Evolutionary conservation across 64 coral and sea anemone species (phyloP), one percentile per base, ranked within the genome.

Genomic region (Acropora tenuis): DNA sequence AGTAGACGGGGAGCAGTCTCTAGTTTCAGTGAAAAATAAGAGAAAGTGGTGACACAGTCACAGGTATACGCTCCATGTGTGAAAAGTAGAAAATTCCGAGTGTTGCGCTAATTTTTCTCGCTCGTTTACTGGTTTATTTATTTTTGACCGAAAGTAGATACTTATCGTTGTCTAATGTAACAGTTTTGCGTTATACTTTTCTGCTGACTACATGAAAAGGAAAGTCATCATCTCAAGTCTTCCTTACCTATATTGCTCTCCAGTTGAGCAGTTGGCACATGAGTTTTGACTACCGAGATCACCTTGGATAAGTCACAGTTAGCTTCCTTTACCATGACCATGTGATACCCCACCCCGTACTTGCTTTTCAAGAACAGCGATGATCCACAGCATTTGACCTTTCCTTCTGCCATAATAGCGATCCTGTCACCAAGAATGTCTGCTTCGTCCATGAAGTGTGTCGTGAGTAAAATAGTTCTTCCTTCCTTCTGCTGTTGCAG

Each of bases 301-400:
- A 99, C 67, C 65, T 41, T 59, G 1, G 41, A 30, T 61, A 96
- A 87, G 41, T 96, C 75, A 80, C 94, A 99, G 3, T 13, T 50
- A 2, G 88, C 88, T 65, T 82, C 83, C 67, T 96, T 99, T 15
- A 96, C 94, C 75, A 99, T 89, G 9, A 89, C 88, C 88, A 99
- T 94, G 86, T 96, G 97, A 45, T 99, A 99, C 2, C 97, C 97
- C 4, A 99, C 91, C 3, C 97, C 97, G 50, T 96, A 96, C 90
- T 90, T 92, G 94, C 86, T 92, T 59, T 96, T 96, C 20, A 96
- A 79, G 59, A 92, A 96, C 30, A 96, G 9, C 5, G 94, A 89
- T 55, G 90, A 92, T 8, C 94, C 94, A 55, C 84, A 96, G n/a
- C 90, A 96, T 53, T 90, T 82, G 2, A 96, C 69, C 13, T 92